Percentiles rank a stretch among this genome's conserved stretches.
Conservation (phyloP, 2,888 invertebrate genomes). For the Trachelus tabidus region DNA sequence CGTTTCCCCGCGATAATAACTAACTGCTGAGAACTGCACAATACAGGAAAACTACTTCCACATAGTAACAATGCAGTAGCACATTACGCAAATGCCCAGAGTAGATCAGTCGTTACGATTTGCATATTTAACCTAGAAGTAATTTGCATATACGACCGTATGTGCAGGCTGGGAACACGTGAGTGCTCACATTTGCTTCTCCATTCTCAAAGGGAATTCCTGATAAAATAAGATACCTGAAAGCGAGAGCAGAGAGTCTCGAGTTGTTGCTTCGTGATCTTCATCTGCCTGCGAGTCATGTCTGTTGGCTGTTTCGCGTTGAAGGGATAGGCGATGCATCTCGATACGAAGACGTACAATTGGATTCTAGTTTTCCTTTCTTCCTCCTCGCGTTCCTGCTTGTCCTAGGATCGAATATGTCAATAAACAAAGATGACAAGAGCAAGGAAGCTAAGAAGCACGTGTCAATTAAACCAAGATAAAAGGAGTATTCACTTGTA, state of each 20-base stretch:
- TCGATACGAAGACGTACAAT: conserved; percentile 97
- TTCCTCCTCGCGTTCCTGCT: conserved; percentile 95
- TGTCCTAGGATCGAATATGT: conserved; percentile 72
- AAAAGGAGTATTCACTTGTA: conserved; percentile 70
- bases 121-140: background rate
- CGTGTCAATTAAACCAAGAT: background rate
- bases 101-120: background rate
- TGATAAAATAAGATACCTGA: conserved; percentile 72
- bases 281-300: conserved; percentile 94
- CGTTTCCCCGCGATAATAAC: background rate
- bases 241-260: conserved; percentile 95
- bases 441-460: background rate
- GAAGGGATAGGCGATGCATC: conserved; percentile 98
- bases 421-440: background rate
- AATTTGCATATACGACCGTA: background rate
- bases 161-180: background rate
- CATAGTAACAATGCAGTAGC: background rate
- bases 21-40: background rate
- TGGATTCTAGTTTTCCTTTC: conserved; percentile 95
- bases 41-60: background rate
- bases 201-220: background rate
- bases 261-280: conserved; percentile 95
- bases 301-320: conserved; percentile 99
- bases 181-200: background rate
- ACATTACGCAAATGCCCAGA: background rate